Evolutionary conservation across 2,113 vertebrate genomes (phyloP).

Genomic region (Mus pahari): DNA sequence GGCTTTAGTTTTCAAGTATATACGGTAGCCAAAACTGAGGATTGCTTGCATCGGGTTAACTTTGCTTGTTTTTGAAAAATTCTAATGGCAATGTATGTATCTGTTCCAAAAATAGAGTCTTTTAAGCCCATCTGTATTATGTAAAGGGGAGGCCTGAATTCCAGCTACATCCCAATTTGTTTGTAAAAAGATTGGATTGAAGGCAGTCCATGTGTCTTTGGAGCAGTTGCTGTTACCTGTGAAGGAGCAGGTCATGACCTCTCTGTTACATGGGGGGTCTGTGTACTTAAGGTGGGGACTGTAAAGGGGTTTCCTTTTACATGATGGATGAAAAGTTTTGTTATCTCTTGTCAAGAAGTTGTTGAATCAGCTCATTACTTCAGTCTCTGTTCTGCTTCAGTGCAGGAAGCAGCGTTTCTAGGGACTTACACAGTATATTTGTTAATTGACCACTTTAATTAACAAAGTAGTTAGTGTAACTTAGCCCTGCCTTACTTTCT

Average conservation of each 20-base stretch:
- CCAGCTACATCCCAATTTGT: background rate
- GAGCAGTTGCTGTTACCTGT: background rate
- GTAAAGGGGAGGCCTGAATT: background rate
- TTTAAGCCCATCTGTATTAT: background rate
- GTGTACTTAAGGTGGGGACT: background rate
- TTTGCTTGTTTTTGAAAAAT: constrained; percentile 12
- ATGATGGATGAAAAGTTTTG: background rate
- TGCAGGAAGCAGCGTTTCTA: background rate
- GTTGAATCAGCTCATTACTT: background rate
- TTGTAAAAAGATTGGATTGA: background rate
- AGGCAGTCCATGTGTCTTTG: background rate
- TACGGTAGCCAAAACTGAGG: background rate
- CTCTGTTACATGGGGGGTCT: background rate
- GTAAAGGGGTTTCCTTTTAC: background rate
- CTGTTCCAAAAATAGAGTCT: background rate
- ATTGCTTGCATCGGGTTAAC: background rate
- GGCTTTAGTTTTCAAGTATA: background rate
- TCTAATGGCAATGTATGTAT: background rate
- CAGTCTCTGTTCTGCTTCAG: background rate
- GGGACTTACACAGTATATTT: background rate
- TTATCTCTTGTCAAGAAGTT: background rate
- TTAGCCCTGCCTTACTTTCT: constrained; percentile 52
- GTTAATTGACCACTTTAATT: constrained; percentile 13
- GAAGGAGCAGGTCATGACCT: background rate
- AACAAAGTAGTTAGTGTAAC: constrained; percentile 11